These are phyloP conservation scores for Baccha elongata DNA, from an alignment of 2,888 invertebrate genomes.

Conservation along the genomic window DNA sequence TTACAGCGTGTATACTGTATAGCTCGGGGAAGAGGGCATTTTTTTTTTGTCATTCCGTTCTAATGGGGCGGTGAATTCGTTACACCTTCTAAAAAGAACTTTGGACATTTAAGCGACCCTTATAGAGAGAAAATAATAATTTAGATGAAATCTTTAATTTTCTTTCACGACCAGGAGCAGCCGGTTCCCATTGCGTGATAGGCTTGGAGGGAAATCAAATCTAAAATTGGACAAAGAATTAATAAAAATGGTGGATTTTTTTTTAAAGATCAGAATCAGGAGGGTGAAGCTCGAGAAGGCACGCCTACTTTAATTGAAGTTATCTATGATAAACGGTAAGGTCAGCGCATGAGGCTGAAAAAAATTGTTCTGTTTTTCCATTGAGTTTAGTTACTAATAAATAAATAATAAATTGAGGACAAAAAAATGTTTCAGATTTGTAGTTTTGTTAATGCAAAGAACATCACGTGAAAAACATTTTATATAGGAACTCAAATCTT, in stretches of 20 bases:
- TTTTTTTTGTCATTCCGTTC: constrained; percentile 10
- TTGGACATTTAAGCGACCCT: constrained; percentile 29
- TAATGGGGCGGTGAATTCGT: constrained; percentile 57
- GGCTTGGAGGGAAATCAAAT: constrained; percentile 12
- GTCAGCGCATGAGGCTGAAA: background rate
- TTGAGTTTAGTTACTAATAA: too few species aligned
- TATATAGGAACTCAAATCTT: too few species aligned
- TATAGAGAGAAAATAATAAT: background rate
- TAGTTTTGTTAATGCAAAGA: too few species aligned
- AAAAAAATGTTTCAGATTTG: too few species aligned
- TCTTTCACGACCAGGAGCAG: background rate
- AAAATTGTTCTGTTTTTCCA: too few species aligned
- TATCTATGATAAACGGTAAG: constrained; percentile 16
- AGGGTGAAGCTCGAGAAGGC: background rate
- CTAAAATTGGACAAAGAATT: background rate
- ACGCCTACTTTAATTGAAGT: constrained; percentile 33
- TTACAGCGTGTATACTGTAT: constrained; percentile 36
- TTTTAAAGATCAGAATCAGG: constrained; percentile 3
- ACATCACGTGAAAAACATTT: too few species aligned
- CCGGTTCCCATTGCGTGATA: constrained; percentile 2
- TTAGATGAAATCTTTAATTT: constrained; percentile 19
- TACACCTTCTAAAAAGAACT: constrained; percentile 53
- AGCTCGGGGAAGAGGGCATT: background rate
- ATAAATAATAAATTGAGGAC: too few species aligned
- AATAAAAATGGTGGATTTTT: constrained; percentile 31